Evolutionary conservation across 2,113 vertebrate species (phyloP).

Genomic region (Notarius lentiginosus): DNA sequence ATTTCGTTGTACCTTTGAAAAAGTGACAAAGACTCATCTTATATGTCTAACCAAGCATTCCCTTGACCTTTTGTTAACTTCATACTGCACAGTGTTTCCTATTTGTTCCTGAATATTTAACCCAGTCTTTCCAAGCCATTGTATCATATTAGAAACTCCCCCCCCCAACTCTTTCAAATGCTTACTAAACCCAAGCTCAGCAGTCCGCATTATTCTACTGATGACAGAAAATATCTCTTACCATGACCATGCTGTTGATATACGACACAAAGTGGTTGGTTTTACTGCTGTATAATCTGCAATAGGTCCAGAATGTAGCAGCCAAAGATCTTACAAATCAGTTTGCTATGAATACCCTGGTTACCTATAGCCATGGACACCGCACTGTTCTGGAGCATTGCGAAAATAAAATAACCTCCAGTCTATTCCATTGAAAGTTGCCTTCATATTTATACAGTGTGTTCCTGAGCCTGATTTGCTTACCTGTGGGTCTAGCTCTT

Average conservation of each 20-base stretch:
- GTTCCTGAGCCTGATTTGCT: background rate
- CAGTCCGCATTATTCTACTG: background rate
- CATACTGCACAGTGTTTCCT: background rate
- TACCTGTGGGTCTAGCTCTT: background rate
- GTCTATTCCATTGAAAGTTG: background rate
- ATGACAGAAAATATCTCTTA: background rate
- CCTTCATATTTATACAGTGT: background rate
- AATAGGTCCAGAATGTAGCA: background rate
- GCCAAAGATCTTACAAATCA: background rate
- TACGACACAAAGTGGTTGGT: background rate
- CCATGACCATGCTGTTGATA: background rate
- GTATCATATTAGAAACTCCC: background rate
- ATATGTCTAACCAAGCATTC: background rate
- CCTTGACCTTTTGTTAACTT: background rate
- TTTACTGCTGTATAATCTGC: background rate
- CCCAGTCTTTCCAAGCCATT: background rate
- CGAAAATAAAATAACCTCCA: background rate
- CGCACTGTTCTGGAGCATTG: background rate
- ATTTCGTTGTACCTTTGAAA: no score
- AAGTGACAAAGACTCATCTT: background rate
- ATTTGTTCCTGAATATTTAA: background rate
- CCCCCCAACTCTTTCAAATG: background rate
- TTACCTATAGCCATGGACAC: background rate
- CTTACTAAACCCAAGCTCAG: background rate
- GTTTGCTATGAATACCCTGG: background rate